Evolutionary conservation across 2,113 vertebrate genomes (phyloP).

Genomic region (Tamias sibiricus): DNA sequence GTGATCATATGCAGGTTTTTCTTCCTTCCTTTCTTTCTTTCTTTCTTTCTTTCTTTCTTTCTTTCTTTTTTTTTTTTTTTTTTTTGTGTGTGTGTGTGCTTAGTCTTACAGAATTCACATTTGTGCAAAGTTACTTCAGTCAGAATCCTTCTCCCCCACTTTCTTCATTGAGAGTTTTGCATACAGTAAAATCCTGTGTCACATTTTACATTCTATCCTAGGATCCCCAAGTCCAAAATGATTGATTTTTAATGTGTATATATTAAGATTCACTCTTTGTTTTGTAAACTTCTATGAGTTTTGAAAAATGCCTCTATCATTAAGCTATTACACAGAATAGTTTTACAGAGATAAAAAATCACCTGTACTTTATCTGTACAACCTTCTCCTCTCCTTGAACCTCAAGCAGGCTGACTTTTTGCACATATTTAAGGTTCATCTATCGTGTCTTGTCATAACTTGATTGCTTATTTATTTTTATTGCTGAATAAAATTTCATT

Average conservation of each 20-base stretch:
- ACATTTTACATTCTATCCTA: background rate
- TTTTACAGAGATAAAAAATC: background rate
- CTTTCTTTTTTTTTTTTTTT: too few relatives aligned
- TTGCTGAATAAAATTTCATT: background rate
- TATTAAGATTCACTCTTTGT: background rate
- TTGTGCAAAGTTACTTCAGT: background rate
- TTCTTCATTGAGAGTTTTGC: background rate
- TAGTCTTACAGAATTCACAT: background rate
- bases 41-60: too few relatives aligned
- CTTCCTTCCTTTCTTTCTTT: too few relatives aligned
- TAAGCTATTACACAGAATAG: background rate
- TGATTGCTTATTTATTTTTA: background rate
- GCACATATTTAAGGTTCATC: background rate
- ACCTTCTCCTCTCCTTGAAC: fast-evolving
- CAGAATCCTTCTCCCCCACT: fast-evolving
- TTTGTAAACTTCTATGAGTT: background rate
- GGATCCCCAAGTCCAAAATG: background rate
- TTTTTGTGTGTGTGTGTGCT: too few relatives aligned
- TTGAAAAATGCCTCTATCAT: background rate
- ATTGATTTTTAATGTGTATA: background rate
- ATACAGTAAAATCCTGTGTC: background rate
- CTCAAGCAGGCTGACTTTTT: background rate
- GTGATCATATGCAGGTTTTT: background rate
- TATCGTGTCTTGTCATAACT: too few relatives aligned
- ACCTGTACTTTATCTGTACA: background rate